Evolutionary conservation across 2,113 vertebrate genomes (phyloP), one percentile per base, ranked within the genome.

Genomic region (Amblyornis subalaris): DNA sequence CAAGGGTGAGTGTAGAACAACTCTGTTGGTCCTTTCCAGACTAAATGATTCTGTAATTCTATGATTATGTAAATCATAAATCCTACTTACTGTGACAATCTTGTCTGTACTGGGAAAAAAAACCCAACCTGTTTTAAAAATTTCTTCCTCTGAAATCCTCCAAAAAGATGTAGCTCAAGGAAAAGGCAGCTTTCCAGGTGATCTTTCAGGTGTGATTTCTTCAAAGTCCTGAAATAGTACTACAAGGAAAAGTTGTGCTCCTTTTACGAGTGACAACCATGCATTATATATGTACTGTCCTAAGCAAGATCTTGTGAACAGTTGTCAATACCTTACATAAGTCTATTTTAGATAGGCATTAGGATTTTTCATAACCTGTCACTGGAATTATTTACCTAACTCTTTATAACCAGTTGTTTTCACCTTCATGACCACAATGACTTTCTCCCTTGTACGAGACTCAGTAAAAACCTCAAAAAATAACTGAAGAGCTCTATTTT

Each of bases 401-500:
- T 36, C 7, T 65, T 23, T 40, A 61, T 42, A 83, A 44, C 6
- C 9, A 61, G 18, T 40, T 62, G 4, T 14, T 66, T 89, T 80
- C 53, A 58, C 47, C 58, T 92, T 65, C 26, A 35, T 73, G 35
- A 77, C 29, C 20, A 20, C 0, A 1, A 53, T 0, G 0, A 40
- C 54, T 70, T 94, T 62, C 15, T 77, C 24, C 6, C 18, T 60
- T 62, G 20, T 38, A 71, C 12, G 38, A 57, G 26, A 45, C 28
- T 23, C 53, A 51, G 40, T 54, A 72, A 72, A 86, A 87, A 40
- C 7, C 6, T 64, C 3, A 48, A 47, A 85, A 94, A 61, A 45
- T 12, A 35, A 23, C 14, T 35, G 36, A 66, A 78, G 14, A 0
- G 0, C 1, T 81, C 4, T 26, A 5, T 85, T 90, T 84, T 77